These are phyloP conservation scores for Octodonta nipae DNA, from an alignment of 2,888 invertebrate genomes.

Conservation along the genomic window DNA sequence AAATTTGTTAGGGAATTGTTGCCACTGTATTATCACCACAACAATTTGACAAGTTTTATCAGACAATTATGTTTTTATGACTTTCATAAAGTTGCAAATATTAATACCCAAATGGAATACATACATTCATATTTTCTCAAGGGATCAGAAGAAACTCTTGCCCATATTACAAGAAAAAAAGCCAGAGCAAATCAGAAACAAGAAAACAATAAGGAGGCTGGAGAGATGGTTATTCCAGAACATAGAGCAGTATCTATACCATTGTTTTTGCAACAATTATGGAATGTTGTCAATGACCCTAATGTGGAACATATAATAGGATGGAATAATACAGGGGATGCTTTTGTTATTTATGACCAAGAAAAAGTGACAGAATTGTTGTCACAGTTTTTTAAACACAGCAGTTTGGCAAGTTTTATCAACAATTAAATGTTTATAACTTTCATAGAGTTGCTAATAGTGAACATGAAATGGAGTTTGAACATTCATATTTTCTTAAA, in stretches of 20 bases:
- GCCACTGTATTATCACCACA: too few relatives aligned
- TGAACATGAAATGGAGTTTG: conserved; percentile 83
- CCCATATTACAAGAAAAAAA: conserved; percentile 67
- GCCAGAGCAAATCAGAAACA: too few relatives aligned
- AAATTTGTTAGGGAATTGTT: too few relatives aligned
- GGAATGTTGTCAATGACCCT: conserved; percentile 23
- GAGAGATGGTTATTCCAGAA: too few relatives aligned
- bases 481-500: conserved; percentile 77
- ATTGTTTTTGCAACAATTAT: conserved; percentile 21
- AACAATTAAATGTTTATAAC: conserved; percentile 93
- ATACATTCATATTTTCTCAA: conserved; percentile 79
- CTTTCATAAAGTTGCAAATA: conserved; percentile 86
- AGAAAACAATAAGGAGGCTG: too few relatives aligned
- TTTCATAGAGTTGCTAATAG: conserved; percentile 89
- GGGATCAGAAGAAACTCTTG: conserved; percentile 69
- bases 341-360: conserved; percentile 86
- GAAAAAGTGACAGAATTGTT: conserved; percentile 72
- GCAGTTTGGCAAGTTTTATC: conserved; percentile 93
- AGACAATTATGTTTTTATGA: conserved; percentile 96
- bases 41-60: too few relatives aligned
- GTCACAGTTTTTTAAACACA: conserved; percentile 93
- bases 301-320: conserved; percentile 18
- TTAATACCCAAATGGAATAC: conserved; percentile 83
- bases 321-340: conserved; percentile 47
- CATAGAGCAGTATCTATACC: too few relatives aligned